Conservation (phyloP, 2,888 invertebrate genomes). For the Oscheius sp. region DNA sequence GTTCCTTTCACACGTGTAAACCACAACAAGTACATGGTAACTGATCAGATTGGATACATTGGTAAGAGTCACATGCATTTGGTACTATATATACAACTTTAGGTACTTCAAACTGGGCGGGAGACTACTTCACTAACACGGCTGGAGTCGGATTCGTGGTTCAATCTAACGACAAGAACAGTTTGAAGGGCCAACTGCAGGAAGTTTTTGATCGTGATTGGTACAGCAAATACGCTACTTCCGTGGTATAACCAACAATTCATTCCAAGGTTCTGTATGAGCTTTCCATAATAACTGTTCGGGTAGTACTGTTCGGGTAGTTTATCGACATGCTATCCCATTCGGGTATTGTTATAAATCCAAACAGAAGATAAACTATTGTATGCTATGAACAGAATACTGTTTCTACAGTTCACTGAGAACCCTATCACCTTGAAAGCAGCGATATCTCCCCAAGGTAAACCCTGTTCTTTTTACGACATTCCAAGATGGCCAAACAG, state of each 20-base stretch:
- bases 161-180: constrained; percentile 41
- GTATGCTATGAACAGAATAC: too few relatives aligned
- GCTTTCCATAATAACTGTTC: neutral
- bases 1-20: constrained; percentile 92
- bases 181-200: constrained; percentile 48
- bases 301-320: neutral
- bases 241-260: neutral
- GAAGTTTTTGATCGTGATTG: constrained; percentile 65
- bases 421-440: too few relatives aligned
- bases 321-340: too few relatives aligned
- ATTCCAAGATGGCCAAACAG: constrained; percentile 15
- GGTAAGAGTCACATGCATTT: constrained; percentile 79
- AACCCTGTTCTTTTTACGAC: neutral
- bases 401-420: too few relatives aligned
- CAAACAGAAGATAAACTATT: too few relatives aligned
- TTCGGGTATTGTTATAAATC: too few relatives aligned
- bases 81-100: too few relatives aligned
- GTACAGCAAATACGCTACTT: constrained; percentile 58
- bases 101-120: constrained; percentile 96
- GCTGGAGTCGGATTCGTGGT: constrained; percentile 86
- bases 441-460: too few relatives aligned
- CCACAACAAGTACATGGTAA: constrained; percentile 98
- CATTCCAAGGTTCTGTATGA: neutral
- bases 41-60: constrained; percentile 89
- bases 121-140: constrained; percentile 91